These are phyloP conservation scores for Balaeniceps rex DNA, from an alignment of 2,113 vertebrate genomes.

Conservation along the genomic window DNA sequence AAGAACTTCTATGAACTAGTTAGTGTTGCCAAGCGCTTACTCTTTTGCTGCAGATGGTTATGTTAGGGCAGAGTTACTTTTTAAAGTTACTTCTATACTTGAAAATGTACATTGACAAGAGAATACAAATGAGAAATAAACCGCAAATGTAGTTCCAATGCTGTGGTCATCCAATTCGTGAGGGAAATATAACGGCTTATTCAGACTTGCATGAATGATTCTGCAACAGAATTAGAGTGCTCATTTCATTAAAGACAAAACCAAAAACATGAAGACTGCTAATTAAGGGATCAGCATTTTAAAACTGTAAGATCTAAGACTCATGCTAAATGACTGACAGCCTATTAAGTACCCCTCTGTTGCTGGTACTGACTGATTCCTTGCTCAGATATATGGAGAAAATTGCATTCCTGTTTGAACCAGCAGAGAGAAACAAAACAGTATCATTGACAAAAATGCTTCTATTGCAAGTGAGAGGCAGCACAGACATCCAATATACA, in stretches of 20 bases:
- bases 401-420: not conserved
- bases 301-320: not conserved
- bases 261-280: not conserved
- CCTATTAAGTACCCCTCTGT: not conserved
- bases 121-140: not conserved
- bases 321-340: not conserved
- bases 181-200: not conserved
- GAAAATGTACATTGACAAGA: not conserved
- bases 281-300: not conserved
- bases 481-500: not conserved
- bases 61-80: not conserved
- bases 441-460: not conserved
- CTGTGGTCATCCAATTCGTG: not conserved
- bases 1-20: slow-evolving; percentile 56
- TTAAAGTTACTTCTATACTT: not conserved
- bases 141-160: not conserved
- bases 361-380: not conserved
- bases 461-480: not conserved
- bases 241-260: not conserved
- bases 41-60: slow-evolving; percentile 44
- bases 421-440: not conserved
- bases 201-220: not conserved
- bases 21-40: slow-evolving; percentile 48
- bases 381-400: not conserved
- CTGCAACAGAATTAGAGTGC: not conserved